phyloP scores from a whole-genome alignment of 2,797 vertebrate species.

The Silurus aristotelis region DNA sequence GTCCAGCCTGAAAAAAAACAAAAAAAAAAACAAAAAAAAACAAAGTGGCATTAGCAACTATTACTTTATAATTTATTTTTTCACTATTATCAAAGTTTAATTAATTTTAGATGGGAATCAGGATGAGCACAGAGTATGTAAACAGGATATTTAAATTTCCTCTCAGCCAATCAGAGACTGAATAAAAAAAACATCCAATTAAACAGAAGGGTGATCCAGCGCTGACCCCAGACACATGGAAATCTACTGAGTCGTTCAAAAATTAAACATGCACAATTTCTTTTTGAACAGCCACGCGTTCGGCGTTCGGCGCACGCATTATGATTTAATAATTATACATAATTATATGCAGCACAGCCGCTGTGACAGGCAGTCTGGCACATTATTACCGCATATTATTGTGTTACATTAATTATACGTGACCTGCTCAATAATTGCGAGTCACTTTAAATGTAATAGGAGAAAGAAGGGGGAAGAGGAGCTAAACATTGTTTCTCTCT shows the following conservation, averaged over 20 bases:
- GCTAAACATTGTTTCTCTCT: neutral
- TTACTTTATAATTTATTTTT: too few relatives aligned
- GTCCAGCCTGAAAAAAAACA: slow-evolving; percentile 88
- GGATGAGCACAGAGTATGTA: neutral
- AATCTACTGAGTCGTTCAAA: neutral
- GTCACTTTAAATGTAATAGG: neutral
- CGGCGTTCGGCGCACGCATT: neutral
- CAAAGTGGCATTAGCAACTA: too few relatives aligned
- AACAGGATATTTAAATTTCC: neutral
- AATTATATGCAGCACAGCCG: neutral
- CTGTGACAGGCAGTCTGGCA: neutral
- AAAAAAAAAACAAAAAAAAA: neutral
- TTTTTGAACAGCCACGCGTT: neutral
- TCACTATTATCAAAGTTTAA: neutral
- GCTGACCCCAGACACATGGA: neutral
- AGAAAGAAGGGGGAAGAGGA: neutral
- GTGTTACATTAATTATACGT: neutral
- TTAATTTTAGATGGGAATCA: neutral
- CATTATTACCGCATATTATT: neutral
- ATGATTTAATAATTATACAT: neutral
- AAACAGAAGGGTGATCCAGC: neutral
- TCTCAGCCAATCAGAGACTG: neutral
- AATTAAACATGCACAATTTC: neutral
- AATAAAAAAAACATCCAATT: neutral
- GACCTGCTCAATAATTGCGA: neutral